Base-by-base conservation (phyloP, 2,113 vertebrate genomes). In the Glaucomys volans region DNA sequence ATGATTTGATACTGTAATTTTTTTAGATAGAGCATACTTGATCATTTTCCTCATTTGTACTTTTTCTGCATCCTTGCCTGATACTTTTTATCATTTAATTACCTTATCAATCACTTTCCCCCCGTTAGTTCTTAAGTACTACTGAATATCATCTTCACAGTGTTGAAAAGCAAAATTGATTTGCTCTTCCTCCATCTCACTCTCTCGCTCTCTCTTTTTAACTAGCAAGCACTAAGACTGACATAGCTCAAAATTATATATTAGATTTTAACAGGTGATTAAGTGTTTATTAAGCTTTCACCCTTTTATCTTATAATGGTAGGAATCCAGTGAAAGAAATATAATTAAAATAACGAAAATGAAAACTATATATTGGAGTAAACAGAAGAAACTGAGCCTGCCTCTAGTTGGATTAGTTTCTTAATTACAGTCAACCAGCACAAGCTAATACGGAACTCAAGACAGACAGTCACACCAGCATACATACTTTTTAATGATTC, bases 71-170 rank as follows among this genome's bases (percentile, higher is more conserved):
- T 98, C 85, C 94, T 91, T 98, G 97, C 97, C 97, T 98, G 96
- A 98, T 97, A 98, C 93, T 98, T 98, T 98, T 98, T 98, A 98
- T 98, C 97, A 98, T 97, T 98, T 98, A 98, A 98, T 98, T 98
- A 97, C 96, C 97, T 98, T 98, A 98, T 98, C 98, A 98, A 98
- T 98, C 98, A 95, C 40, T 89, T 94, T 71, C 32, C 22, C 75
- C 24, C 69, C 52, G 94, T 88, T 75, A 93, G 89, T 93, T 96
- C 96, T 96, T 90, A 96, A 96, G 91, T 77, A 89, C 62, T 80
- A 75, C 87, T 89, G 71, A 96, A 96, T 97, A 97, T 95, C 90
- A 96, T 95, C 91, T 87, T 91, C 87, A 84, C 9, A 67, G 52
- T 86, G 24, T 90, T 94, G 52, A 57, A 94, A 96, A 97, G 87